These are phyloP conservation scores for Autographa pulchrina DNA, from an alignment of 2,888 invertebrate species.

Conservation along the genomic window DNA sequence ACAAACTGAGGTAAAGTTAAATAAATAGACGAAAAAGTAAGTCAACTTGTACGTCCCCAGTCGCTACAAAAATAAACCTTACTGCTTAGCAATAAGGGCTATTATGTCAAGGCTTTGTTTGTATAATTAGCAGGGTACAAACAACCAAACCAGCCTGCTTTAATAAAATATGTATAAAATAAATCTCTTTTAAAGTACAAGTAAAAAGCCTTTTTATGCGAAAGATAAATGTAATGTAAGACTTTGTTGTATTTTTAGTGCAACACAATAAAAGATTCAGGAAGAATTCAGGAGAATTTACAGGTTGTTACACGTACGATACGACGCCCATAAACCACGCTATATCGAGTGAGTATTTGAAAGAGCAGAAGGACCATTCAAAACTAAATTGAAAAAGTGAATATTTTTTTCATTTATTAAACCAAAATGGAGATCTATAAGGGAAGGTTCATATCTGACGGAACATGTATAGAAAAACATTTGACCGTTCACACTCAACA, in stretches of 20 bases:
- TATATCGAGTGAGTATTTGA: not conserved
- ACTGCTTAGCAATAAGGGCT: not conserved
- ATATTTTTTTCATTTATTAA: no score
- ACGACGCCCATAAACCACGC: constrained; percentile 21
- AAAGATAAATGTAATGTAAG: not conserved
- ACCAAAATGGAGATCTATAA: no score
- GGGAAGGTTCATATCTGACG: no score
- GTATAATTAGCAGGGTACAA: not conserved
- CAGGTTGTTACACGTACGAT: constrained; percentile 20
- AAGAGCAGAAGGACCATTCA: not conserved
- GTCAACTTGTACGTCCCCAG: no score
- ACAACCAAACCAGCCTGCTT: not conserved
- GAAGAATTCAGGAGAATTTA: constrained; percentile 26
- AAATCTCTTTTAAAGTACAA: not conserved
- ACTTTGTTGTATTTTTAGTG: constrained; percentile 21
- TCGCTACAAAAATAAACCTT: not conserved
- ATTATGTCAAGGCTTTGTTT: no score
- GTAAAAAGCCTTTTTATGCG: not conserved
- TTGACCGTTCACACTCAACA: no score
- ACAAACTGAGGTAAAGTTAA: no score
- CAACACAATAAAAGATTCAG: constrained; percentile 22
- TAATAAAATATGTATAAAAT: not conserved
- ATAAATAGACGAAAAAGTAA: no score
- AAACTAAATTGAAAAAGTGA: not conserved
- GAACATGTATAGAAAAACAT: no score